Evolutionary conservation across 2,888 invertebrate genomes (phyloP).

Genomic region (Agrenia bidenticulata): DNA sequence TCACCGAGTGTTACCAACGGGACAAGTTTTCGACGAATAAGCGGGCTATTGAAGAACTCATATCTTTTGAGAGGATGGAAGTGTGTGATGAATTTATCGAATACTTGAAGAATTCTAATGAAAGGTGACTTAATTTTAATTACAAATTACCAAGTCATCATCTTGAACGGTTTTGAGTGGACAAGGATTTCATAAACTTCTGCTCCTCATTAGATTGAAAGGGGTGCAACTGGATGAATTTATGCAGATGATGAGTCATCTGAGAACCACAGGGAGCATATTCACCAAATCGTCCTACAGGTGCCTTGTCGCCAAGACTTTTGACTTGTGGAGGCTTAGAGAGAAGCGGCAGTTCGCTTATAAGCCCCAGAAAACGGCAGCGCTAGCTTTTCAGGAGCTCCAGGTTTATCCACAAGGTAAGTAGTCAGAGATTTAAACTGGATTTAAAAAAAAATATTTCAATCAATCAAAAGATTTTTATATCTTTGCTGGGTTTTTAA

Average conservation of each 20-base stretch:
- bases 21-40: background rate
- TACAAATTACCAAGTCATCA: no score
- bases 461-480: background rate
- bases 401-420: background rate
- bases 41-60: slow-evolving; percentile 4
- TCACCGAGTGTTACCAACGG: slow-evolving; percentile 5
- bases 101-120: slow-evolving; percentile 1
- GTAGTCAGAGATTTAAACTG: background rate
- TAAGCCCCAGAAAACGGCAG: background rate
- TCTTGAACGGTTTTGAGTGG: no score
- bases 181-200: no score
- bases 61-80: background rate
- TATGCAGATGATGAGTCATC: background rate
- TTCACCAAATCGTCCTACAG: background rate
- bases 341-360: background rate
- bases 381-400: background rate
- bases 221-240: background rate
- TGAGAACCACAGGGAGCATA: background rate
- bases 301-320: background rate
- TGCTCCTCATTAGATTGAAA: no score
- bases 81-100: background rate
- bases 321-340: background rate
- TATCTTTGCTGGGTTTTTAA: background rate
- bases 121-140: background rate
- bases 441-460: background rate